These are phyloP conservation scores for Catagonus wagneri DNA, from an alignment of 2,113 vertebrate species.

Conservation along the genomic window DNA sequence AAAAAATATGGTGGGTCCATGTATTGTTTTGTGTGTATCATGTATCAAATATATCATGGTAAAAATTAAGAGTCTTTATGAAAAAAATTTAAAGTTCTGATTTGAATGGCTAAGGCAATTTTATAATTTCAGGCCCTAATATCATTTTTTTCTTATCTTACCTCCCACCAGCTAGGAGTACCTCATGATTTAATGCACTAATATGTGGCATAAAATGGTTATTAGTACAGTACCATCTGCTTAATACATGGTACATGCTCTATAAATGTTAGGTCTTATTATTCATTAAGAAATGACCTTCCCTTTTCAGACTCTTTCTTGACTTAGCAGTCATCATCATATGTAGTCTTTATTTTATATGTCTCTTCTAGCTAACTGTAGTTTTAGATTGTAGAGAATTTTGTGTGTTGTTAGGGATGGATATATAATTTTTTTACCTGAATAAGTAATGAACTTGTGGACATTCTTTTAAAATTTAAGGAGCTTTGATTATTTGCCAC, in stretches of 20 bases:
- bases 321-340: neutral
- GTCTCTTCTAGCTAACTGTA: neutral
- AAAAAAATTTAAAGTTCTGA: neutral
- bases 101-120: neutral
- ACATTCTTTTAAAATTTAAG: constrained; percentile 75
- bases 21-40: no score
- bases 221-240: neutral
- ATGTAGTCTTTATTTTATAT: constrained; percentile 45
- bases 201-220: constrained; percentile 36
- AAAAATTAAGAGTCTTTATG: no score
- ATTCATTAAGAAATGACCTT: neutral
- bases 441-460: constrained; percentile 71
- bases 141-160: constrained; percentile 1
- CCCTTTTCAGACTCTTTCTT: constrained; percentile 7
- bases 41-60: no score
- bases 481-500: constrained; percentile 71
- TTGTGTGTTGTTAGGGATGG: constrained; percentile 52
- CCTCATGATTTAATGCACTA: constrained; percentile 3
- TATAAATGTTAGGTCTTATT: neutral
- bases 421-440: constrained; percentile 68
- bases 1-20: neutral
- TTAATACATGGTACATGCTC: neutral
- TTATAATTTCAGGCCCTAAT: neutral
- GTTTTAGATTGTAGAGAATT: constrained; percentile 59
- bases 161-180: neutral